phyloP scores from a whole-genome alignment of 2,113 vertebrate genomes.

The Porphyrio hochstetteri region DNA sequence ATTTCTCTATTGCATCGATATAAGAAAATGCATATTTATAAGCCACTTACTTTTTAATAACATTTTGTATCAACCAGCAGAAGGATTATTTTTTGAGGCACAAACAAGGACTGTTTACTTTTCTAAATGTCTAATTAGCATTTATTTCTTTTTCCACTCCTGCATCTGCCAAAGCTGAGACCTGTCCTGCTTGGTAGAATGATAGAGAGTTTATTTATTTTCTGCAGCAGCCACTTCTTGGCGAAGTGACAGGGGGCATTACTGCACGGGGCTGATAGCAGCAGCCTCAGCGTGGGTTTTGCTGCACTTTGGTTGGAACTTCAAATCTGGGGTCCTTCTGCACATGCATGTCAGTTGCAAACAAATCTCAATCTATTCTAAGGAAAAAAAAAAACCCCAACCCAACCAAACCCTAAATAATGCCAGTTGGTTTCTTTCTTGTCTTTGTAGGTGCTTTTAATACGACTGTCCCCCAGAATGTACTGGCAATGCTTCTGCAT shows the following conservation, averaged over 20 bases:
- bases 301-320: not conserved
- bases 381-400: not conserved
- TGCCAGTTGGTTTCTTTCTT: not conserved
- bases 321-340: not conserved
- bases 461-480: not conserved
- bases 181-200: not conserved
- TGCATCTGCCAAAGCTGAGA: not conserved
- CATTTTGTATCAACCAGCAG: not conserved
- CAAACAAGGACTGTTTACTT: not conserved
- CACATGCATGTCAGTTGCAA: not conserved
- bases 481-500: not conserved
- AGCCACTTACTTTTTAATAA: not conserved
- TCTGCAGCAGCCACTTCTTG: not conserved
- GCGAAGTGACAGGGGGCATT: not conserved
- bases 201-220: not conserved
- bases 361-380: not conserved
- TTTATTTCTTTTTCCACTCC: not conserved
- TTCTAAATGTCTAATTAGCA: not conserved
- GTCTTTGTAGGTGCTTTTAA: not conserved
- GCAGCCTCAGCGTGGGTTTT: not conserved
- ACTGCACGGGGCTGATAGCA: not conserved
- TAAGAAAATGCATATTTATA: not conserved
- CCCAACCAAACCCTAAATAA: not conserved
- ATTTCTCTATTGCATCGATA: not conserved
- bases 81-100: not conserved